Evolutionary conservation across 1,140 invertebrate genomes (phyloP), one percentile per base, ranked within the genome.

Genomic region (Ceratina japonica): DNA sequence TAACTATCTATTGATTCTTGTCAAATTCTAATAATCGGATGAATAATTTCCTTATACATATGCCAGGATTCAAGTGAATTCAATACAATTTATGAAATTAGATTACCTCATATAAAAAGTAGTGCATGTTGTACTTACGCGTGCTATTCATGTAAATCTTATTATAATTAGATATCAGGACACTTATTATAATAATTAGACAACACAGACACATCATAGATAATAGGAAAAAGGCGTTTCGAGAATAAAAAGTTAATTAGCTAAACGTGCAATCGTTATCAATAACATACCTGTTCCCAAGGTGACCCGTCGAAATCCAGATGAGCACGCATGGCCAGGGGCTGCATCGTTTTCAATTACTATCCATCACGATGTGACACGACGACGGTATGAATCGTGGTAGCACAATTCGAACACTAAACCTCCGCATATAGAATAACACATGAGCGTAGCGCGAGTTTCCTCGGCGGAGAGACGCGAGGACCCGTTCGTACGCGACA

Each of bases 401-500:
- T 44, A 8, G 10, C 37, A 44, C 37, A 44, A 44, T 65, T 65
- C n/a, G 31, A 8, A 54, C 61, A 80, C 44, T 52, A 2, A 75
- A 72, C 24, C 44, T 68, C 59, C 71, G 58, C 72, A 12, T n/a
- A 75, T 27, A 18, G n/a, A n/a, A 27, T 31, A 22, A 54, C 52
- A 56, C 70, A 65, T 20, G 31, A 18, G 15, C n/a, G 27, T 7
- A 51, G 5, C 16, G n/a, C 13, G 31, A 58, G 44, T 31, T 56
- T 4, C 24, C 15, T 20, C 18, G 15, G 5, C 15, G 16, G 62
- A 59, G 44, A 44, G n/a, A 37, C 59, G n/a, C 18, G 0, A 0
- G 31, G 59, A 77, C 68, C 51, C 62, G 72, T 82, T 63, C 88
- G 66, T 84, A 59, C 81, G 72, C 81, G 61, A 78, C 89, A 84